phyloP scores from a whole-genome alignment of 2,888 invertebrate species.

The Lochmaea crataegi region DNA sequence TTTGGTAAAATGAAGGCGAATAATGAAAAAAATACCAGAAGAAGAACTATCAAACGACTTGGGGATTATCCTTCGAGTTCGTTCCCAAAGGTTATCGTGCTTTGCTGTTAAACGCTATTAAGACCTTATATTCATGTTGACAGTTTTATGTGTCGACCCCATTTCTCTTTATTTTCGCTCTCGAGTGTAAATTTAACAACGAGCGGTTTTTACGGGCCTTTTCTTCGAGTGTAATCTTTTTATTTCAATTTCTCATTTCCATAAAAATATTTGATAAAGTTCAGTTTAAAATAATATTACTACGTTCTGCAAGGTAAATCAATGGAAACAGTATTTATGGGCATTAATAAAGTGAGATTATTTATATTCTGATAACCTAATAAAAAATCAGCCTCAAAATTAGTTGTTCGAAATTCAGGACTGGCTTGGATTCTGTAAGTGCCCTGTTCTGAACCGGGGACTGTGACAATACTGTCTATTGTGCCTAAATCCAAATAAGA shows the following conservation, averaged over 20 bases:
- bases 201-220: conserved; percentile 2
- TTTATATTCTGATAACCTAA: no score
- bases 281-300: background rate
- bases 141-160: conserved; percentile 18
- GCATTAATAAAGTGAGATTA: no score
- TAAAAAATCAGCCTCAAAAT: no score
- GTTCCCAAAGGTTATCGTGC: background rate
- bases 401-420: no score
- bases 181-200: conserved; percentile 13
- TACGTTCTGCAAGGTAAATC: no score
- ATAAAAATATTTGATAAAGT: background rate
- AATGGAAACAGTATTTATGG: no score
- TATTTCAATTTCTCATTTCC: background rate
- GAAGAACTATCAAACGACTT: background rate
- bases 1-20: no score
- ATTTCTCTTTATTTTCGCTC: conserved; percentile 18
- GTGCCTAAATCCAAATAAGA: no score
- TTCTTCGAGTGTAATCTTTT: background rate
- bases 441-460: no score
- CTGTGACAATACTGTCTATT: no score
- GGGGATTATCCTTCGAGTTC: background rate
- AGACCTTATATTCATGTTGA: conserved; percentile 19
- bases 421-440: no score
- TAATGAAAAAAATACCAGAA: background rate
- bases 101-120: conserved; percentile 6